These are phyloP conservation scores for Pseudolaguvia tuberculata DNA, from an alignment of 2,113 vertebrate genomes.

Conservation along the genomic window DNA sequence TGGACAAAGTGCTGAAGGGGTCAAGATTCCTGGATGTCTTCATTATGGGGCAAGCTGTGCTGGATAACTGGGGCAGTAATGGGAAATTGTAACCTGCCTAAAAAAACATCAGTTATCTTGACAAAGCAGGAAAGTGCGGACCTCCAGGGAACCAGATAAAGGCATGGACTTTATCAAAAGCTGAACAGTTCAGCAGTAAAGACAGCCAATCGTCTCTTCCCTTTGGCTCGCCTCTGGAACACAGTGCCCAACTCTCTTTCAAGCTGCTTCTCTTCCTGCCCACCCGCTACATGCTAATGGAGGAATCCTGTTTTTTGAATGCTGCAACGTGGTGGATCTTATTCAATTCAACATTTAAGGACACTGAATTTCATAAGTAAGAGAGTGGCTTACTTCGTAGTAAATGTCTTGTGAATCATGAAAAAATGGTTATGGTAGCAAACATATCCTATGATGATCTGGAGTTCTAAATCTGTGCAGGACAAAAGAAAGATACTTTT, in stretches of 20 bases:
- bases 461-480: background rate
- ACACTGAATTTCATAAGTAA: slow-evolving; percentile 15
- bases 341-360: slow-evolving; percentile 23
- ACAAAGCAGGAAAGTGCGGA: slow-evolving; percentile 54
- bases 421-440: slow-evolving; percentile 25
- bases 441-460: slow-evolving; percentile 13
- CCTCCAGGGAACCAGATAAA: slow-evolving; percentile 54
- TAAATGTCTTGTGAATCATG: slow-evolving; percentile 7
- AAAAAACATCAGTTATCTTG: slow-evolving; percentile 58
- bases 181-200: slow-evolving; percentile 59
- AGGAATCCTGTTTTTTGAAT: slow-evolving; percentile 18
- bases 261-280: slow-evolving; percentile 10
- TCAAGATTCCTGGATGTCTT: slow-evolving; percentile 21
- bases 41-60: background rate
- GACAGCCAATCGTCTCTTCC: slow-evolving; percentile 53
- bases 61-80: slow-evolving; percentile 22
- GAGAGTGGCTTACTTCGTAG: slow-evolving; percentile 30
- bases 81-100: slow-evolving; percentile 19
- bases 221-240: slow-evolving; percentile 35
- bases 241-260: slow-evolving; percentile 24
- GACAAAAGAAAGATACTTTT: slow-evolving; percentile 5
- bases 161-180: slow-evolving; percentile 61
- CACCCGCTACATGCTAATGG: slow-evolving; percentile 35
- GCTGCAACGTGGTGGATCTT: background rate
- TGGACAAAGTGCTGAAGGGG: slow-evolving; percentile 16